Conservation (phyloP, 2,797 vertebrate species). For the Enteromius afrohamiltoni region DNA sequence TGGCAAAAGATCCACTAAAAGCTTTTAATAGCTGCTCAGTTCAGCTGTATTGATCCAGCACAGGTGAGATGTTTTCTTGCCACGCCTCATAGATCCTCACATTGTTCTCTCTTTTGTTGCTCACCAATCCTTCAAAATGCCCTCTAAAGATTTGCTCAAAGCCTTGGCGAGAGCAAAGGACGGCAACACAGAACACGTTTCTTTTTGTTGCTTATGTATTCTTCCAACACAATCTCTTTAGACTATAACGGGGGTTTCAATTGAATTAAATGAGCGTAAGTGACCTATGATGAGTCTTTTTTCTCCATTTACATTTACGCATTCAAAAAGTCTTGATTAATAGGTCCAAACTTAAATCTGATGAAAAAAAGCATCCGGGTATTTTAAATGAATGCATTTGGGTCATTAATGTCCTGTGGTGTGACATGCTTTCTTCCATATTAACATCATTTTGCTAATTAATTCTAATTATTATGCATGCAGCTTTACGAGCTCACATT, state of each 20-base stretch:
- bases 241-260: not conserved
- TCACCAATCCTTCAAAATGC: not conserved
- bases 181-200: not conserved
- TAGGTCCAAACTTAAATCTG: not conserved
- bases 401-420: not conserved
- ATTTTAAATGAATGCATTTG: not conserved
- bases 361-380: not conserved
- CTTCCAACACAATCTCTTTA: not conserved
- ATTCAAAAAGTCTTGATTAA: not conserved
- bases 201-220: not conserved
- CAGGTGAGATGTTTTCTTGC: conserved; percentile 40
- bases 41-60: conserved; percentile 30
- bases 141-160: not conserved
- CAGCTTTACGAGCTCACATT: not conserved
- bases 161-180: not conserved
- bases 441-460: conserved; percentile 6
- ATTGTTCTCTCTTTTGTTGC: conserved; percentile 22
- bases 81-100: conserved; percentile 4
- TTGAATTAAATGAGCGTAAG: not conserved
- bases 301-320: not conserved
- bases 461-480: conserved; percentile 11
- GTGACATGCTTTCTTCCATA: not conserved
- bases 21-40: not conserved
- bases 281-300: not conserved
- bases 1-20: conserved; percentile 24